These are phyloP conservation scores for Gisinianus flammeolus DNA, from an alignment of 2,888 invertebrate species.

Conservation along the genomic window DNA sequence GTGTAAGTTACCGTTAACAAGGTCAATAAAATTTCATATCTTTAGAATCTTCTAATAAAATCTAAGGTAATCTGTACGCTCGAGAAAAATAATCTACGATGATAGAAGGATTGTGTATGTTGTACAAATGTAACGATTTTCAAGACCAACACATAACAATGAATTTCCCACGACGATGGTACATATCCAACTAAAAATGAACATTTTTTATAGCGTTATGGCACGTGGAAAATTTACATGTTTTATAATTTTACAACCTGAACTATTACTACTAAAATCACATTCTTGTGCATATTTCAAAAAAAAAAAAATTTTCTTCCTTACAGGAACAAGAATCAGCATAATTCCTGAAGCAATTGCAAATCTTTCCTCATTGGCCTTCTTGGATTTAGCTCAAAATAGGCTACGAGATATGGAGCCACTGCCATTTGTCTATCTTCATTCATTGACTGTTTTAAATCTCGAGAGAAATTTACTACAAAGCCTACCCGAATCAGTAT, in stretches of 20 bases:
- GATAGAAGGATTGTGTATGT: too few species aligned
- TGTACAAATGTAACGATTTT: too few species aligned
- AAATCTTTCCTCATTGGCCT: conserved; percentile 79
- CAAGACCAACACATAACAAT: too few species aligned
- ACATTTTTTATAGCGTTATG: too few species aligned
- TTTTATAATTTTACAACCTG: too few species aligned
- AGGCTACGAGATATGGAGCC: conserved; percentile 74
- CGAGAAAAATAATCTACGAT: too few species aligned
- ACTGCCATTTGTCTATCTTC: conserved; percentile 66
- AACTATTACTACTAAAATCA: too few species aligned
- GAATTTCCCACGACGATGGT: too few species aligned
- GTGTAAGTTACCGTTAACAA: too few species aligned
- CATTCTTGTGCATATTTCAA: too few species aligned
- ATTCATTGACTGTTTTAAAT: conserved; percentile 83
- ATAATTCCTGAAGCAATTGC: conserved; percentile 78
- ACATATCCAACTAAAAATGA: neutral
- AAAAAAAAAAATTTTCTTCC: neutral
- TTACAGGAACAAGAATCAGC: conserved; percentile 71
- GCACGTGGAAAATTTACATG: too few species aligned
- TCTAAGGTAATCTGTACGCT: conserved; percentile 3
- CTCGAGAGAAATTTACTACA: conserved; percentile 87
- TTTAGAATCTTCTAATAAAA: too few species aligned
- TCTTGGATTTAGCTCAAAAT: conserved; percentile 81
- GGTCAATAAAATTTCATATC: conserved; percentile 4
- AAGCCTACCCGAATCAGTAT: conserved; percentile 75